phyloP scores from a whole-genome alignment of 2,113 vertebrate genomes.

The Synchiropus splendidus region DNA sequence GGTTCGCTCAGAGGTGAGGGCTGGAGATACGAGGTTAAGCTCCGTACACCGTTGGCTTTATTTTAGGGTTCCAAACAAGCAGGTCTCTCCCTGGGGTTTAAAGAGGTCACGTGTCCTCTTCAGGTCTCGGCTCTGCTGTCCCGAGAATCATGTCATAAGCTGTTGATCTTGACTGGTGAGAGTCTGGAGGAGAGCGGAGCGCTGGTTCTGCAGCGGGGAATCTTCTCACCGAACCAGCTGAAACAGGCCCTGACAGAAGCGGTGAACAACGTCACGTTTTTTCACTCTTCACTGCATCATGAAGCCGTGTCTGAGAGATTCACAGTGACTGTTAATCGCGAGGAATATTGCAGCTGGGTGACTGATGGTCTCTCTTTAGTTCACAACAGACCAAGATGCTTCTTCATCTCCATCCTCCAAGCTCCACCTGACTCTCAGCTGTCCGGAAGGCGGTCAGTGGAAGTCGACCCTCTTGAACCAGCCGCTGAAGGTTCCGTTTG shows the following conservation, averaged over 20 bases:
- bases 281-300: background rate
- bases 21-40: background rate
- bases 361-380: conserved; percentile 27
- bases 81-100: too few species aligned
- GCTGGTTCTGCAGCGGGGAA: conserved; percentile 78
- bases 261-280: conserved; percentile 50
- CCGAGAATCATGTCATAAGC: conserved; percentile 77
- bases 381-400: conserved; percentile 19
- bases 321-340: too few species aligned
- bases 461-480: conserved; percentile 63
- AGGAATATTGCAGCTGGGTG: too few species aligned
- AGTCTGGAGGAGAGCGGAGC: conserved; percentile 82
- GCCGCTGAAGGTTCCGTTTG: conserved; percentile 67
- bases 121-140: conserved; percentile 81
- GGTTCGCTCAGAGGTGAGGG: conserved; percentile 79
- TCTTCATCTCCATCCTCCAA: conserved; percentile 27
- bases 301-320: too few species aligned
- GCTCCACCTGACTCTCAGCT: conserved; percentile 74
- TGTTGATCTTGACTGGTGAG: conserved; percentile 83
- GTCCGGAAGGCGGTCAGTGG: conserved; percentile 79
- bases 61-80: too few species aligned
- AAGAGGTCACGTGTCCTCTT: background rate
- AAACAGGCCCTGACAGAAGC: conserved; percentile 79
- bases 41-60: too few species aligned
- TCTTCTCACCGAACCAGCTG: conserved; percentile 79